Conservation (phyloP, 2,797 vertebrate genomes). For the Esox lucius region DNA sequence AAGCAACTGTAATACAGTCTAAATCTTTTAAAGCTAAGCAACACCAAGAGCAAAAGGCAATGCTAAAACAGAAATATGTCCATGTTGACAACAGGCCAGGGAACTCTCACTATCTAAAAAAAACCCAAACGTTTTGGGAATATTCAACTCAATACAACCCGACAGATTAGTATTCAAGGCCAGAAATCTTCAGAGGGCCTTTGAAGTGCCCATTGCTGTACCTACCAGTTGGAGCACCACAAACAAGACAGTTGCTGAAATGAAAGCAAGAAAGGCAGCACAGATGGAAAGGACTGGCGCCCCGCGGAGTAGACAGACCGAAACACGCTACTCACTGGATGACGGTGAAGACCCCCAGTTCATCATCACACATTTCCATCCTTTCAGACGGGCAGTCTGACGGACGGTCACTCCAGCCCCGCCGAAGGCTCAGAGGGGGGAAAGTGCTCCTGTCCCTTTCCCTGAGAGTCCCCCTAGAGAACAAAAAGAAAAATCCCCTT, state of each 20-base stretch:
- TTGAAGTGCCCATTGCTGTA: neutral
- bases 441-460: slow-evolving; percentile 46
- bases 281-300: neutral
- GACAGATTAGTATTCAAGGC: neutral
- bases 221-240: neutral
- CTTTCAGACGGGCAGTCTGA: slow-evolving; percentile 45
- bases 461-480: slow-evolving; percentile 35
- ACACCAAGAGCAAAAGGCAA: neutral
- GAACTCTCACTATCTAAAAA: neutral
- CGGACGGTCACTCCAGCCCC: slow-evolving; percentile 42
- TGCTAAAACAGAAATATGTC: neutral
- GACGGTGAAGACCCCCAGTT: slow-evolving; percentile 77
- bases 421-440: slow-evolving; percentile 45
- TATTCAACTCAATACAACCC: neutral
- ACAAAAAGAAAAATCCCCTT: slow-evolving; percentile 45
- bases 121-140: neutral
- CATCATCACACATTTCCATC: slow-evolving; percentile 78
- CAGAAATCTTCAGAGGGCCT: neutral
- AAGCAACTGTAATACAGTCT: too few relatives aligned
- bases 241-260: neutral
- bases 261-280: neutral
- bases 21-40: neutral
- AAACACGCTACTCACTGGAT: slow-evolving; percentile 80
- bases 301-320: neutral
- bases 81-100: neutral